Evolutionary conservation across 2,113 vertebrate species (phyloP), one percentile per base, ranked within the genome.

Genomic region (Balaeniceps rex): DNA sequence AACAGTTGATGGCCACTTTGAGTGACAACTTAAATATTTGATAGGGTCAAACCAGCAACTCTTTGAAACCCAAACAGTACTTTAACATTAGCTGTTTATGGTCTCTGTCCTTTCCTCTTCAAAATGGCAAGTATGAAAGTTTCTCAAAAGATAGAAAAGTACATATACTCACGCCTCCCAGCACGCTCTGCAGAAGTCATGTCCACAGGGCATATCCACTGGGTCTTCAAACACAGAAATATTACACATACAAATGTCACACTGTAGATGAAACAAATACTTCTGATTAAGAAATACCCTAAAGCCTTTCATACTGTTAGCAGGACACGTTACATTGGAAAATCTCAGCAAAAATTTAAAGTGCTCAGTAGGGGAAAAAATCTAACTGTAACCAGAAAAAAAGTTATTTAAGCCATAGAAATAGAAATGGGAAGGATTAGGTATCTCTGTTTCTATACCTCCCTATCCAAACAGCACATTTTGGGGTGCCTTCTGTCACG

Each of bases 181-280:
- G 97, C 99, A 99, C 72, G 98, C 98, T 98, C 99, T 98, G 98
- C 99, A 99, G 97, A 99, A 99, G 92, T 99, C 99, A 81, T 99
- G 99, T 92, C 99, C 98, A 98, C 99, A 99, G 77, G 99, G 98
- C 98, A 99, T 99, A 95, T 99, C 99, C 96, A 99, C 99, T 26
- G 99, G 99, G 93, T 99, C 99, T 98, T 99, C 99, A 96, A 99
- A 99, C 68, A 99, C 96, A 68, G 99, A 99, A 98, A 99, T 99
- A 97, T 98, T 98, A 98, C 99, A 99, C 99, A 99, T 99, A 97
- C 99, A 99, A 96, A 99, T 99, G 83, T 99, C 99, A 98, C 99
- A 99, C 99, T 99, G 98, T 28, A 80, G 94, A 90, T 55, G 52
- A 97, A 91, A 92, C 94, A 89, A 97, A 91, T 26, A 81, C 46